Percentiles rank a stretch among this genome's conserved stretches.
These are phyloP conservation scores for Drosophila burlai DNA, from an alignment of 1,140 invertebrate genomes.

Conservation along the genomic window DNA sequence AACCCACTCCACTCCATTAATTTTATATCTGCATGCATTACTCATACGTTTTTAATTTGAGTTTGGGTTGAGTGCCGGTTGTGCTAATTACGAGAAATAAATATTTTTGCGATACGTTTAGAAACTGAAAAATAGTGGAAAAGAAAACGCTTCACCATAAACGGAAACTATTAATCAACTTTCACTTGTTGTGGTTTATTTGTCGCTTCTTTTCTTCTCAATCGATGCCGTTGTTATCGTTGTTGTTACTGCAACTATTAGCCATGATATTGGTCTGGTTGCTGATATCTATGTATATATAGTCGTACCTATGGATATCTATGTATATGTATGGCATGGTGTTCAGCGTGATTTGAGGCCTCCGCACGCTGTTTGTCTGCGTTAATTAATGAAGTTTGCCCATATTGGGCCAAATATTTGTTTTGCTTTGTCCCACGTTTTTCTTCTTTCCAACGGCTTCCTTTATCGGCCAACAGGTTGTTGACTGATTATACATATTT, in stretches of 20 bases:
- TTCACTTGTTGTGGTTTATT: constrained; percentile 65
- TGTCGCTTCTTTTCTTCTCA: constrained; percentile 7
- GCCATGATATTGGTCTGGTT: constrained; percentile 15
- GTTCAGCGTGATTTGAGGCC: constrained; percentile 5
- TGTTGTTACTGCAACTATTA: constrained; percentile 15
- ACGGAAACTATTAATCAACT: constrained; percentile 81
- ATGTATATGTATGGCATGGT: not conserved
- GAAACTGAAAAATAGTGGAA: constrained; percentile 13
- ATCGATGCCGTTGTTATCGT: constrained; percentile 16
- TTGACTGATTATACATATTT: constrained; percentile 66
- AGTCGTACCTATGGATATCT: not conserved
- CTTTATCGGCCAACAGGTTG: constrained; percentile 56
- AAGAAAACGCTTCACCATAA: constrained; percentile 56
- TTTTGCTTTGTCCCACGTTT: constrained; percentile 34
- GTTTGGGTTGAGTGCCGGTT: constrained; percentile 49
- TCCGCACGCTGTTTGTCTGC: constrained; percentile 10
- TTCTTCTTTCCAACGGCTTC: constrained; percentile 5
- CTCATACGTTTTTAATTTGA: constrained; percentile 42
- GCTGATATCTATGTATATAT: constrained; percentile 3
- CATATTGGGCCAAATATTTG: constrained; percentile 40
- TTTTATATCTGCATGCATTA: constrained; percentile 58
- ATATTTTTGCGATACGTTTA: constrained; percentile 27
- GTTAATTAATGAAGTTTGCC: constrained; percentile 58
- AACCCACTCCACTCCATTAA: not conserved
- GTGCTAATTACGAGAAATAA: constrained; percentile 44